These are phyloP conservation scores for Cranoglanis bouderius DNA, from an alignment of 2,113 vertebrate genomes.

Conservation along the genomic window DNA sequence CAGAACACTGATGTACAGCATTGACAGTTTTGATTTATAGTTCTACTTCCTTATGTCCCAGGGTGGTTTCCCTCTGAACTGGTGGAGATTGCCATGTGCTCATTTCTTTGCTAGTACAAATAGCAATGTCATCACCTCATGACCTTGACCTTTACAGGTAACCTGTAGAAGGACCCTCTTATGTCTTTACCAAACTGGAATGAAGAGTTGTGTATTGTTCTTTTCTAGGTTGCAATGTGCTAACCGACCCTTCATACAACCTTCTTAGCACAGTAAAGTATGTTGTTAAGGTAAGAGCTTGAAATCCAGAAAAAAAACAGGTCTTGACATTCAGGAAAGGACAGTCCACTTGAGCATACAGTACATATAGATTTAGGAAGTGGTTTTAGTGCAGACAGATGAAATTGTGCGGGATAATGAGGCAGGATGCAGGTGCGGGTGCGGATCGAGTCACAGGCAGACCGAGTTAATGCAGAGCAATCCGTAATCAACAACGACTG, in stretches of 20 bases:
- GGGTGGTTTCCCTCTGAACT: background rate
- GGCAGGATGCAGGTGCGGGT: background rate
- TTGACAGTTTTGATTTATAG: slow-evolving; percentile 21
- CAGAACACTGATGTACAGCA: background rate
- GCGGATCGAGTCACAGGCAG: background rate
- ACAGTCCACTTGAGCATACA: background rate
- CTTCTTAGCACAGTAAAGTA: background rate
- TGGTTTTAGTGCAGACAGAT: background rate
- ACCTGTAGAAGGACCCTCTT: background rate
- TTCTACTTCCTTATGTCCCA: background rate
- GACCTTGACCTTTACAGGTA: background rate
- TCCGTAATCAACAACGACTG: background rate
- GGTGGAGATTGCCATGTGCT: background rate
- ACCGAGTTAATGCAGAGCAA: background rate
- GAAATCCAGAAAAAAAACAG: background rate
- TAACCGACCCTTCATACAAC: background rate
- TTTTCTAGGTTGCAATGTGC: background rate
- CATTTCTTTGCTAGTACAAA: background rate
- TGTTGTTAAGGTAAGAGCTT: background rate
- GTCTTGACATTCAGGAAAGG: background rate
- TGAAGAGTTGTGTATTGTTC: background rate
- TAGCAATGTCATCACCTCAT: slow-evolving; percentile 15
- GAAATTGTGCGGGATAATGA: background rate
- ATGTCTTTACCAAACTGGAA: background rate
- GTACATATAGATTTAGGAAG: background rate